Evolutionary conservation across 2,113 vertebrate genomes (phyloP).

Genomic region (Microcebus griseorufus): DNA sequence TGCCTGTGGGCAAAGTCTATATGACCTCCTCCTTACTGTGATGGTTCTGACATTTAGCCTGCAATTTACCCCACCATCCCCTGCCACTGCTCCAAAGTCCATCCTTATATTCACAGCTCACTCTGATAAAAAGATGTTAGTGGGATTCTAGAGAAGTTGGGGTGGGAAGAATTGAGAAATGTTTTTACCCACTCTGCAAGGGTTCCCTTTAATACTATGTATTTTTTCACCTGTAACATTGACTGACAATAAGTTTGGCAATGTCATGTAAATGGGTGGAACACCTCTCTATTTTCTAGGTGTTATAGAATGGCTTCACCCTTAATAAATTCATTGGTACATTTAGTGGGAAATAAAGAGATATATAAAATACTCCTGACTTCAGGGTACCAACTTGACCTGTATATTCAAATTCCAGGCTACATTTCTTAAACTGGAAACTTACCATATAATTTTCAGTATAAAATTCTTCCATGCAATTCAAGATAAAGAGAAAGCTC

Average conservation of each 20-base stretch:
- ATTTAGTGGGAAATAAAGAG: slow-evolving; percentile 10
- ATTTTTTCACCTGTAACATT: not conserved
- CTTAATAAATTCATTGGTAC: not conserved
- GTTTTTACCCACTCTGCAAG: not conserved
- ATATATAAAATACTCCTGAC: not conserved
- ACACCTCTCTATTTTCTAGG: not conserved
- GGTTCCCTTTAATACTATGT: not conserved
- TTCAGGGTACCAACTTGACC: not conserved
- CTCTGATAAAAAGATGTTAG: not conserved
- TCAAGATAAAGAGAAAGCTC: not conserved
- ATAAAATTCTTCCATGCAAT: not conserved
- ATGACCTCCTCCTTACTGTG: not conserved
- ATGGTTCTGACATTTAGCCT: not conserved
- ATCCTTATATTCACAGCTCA: not conserved
- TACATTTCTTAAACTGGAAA: not conserved
- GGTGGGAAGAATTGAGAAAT: not conserved
- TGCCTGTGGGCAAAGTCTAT: not conserved
- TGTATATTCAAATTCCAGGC: not conserved
- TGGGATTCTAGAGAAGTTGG: not conserved
- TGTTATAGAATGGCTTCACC: not conserved
- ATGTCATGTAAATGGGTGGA: not conserved
- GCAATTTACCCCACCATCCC: not conserved
- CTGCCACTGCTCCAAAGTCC: not conserved
- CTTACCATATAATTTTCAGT: not conserved
- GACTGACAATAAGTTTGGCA: not conserved